A percentile compares a stretch with the other conserved stretches of the same genome.
phyloP scores from a whole-genome alignment of 2,113 vertebrate species.

The Acrocephalus arundinaceus region DNA sequence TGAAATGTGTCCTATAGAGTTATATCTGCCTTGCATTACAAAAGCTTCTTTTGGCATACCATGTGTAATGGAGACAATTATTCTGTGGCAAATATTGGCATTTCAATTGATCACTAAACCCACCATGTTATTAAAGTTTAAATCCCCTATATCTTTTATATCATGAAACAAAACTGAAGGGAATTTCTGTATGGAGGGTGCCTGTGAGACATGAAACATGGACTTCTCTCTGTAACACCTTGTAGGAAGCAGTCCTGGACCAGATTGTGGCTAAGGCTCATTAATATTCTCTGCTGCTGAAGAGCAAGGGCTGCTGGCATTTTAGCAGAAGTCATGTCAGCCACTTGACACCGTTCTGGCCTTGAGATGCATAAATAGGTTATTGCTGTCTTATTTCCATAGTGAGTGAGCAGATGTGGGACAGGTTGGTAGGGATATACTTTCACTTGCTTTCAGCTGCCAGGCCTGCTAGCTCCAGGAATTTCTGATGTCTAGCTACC shows the following conservation, averaged over 20 bases:
- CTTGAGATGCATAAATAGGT: not conserved
- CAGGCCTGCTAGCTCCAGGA: not conserved
- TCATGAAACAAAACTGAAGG: not conserved
- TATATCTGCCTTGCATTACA: not conserved
- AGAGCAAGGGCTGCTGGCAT: not conserved
- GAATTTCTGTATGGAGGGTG: not conserved
- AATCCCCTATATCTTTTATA: not conserved
- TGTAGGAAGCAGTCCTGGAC: not conserved
- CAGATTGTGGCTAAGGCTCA: not conserved
- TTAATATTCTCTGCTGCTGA: not conserved
- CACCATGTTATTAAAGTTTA: not conserved
- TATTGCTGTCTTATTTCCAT: not conserved
- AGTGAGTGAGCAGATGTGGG: not conserved
- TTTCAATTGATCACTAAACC: not conserved
- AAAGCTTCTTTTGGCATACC: not conserved
- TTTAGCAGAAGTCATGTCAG: slow-evolving; percentile 12
- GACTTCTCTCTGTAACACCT: not conserved
- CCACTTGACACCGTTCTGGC: not conserved
- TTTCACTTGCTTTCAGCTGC: not conserved
- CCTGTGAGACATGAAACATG: not conserved
- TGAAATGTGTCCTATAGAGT: not conserved
- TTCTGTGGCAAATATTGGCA: not conserved
- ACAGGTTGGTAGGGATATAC: not conserved
- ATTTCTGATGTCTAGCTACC: not conserved
- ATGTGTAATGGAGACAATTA: not conserved